Evolutionary conservation across 35 echinoderm and acorn worm genomes (phyloP), one percentile per base, ranked within the genome.

Genomic region (Amphiura filiformis): DNA sequence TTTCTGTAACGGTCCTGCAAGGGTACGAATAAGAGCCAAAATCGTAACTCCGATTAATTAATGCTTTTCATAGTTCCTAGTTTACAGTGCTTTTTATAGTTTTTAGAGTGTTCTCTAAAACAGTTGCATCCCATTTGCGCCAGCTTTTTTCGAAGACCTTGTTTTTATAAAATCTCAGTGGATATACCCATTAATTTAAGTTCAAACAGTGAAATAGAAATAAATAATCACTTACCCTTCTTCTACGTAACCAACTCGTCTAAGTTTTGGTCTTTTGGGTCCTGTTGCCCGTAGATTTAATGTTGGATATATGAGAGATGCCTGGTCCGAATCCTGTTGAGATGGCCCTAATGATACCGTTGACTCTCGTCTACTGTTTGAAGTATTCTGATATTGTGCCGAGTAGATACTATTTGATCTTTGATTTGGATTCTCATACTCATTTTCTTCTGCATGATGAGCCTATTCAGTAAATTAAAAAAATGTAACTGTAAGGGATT

Each of bases 361-460:
- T 52, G 44, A 52, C 20, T 7, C 44, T 20, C 61, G 7, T 70
- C 61, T 70, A 30, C 61, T 70, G 17, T 70, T 18, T 11, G 61
- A 30, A 4, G 83, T 85, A 15, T 85, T 85, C 35, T 85, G 83
- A 61, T 85, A 85, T 5, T 56, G 56, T 36, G 83, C 22, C 12
- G 47, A 64, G 83, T 85, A 85, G 12, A 37, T 61, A 61, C 83
- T 85, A 56, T 37, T 65, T 38, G 83, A 56, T 36, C 83, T 20
- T 52, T 38, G n/a, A 47, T 39, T 85, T 20, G 83, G 83, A 36
- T 70, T 85, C 56, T 85, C 83, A 36, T 85, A 85, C 23, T 13
- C 37, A 28, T 85, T 85, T 37, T 85, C 83, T 56, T 85, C 83
- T 9, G 83, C 64, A 28, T 34, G 83, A 1, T 61, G 83, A 61